Evolutionary conservation across 2,888 invertebrate species (phyloP), one percentile per base, ranked within the genome.

Genomic region (Eudasyphora cyanicolor): DNA sequence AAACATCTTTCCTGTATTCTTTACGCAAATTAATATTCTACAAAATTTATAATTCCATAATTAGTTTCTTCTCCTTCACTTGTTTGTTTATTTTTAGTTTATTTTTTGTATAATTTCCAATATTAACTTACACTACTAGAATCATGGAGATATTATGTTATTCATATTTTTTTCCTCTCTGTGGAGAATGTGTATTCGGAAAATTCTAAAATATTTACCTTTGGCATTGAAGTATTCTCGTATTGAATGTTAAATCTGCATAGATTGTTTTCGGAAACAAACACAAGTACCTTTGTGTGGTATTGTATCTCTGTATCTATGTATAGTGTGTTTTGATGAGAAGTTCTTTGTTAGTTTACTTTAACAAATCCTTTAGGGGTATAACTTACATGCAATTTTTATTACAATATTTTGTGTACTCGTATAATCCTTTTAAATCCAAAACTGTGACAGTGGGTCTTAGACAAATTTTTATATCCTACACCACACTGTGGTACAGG

Each of bases 401-500:
- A 70, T 60, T 60, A 75, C 35, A 75, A 75, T 70, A 75, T 80
- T 70, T 80, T 76, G 49, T 80, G 51, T n/a, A n/a, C n/a, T n/a
- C n/a, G n/a, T 49, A 70, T 76, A 70, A 80, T 75, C 75, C 75
- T 75, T 80, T 73, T 62, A 42, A 10, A 49, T 32, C 10, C 21
- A 70, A 51, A 49, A 19, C 35, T 19, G 21, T 57, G 2, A 80
- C 79, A 60, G 79, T 80, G 75, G 79, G n/a, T n/a, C n/a, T n/a
- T n/a, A n/a, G n/a, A n/a, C n/a, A n/a, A n/a, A n/a, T n/a, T n/a
- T n/a, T n/a, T n/a, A n/a, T n/a, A n/a, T n/a, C n/a, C n/a, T n/a
- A n/a, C n/a, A n/a, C n/a, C n/a, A n/a, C n/a, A n/a, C n/a, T n/a
- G n/a, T n/a, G n/a, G n/a, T n/a, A n/a, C n/a, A n/a, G n/a, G n/a